Conservation (phyloP, 53 echinoderm and acorn worm genomes). For the Crossaster papposus region DNA sequence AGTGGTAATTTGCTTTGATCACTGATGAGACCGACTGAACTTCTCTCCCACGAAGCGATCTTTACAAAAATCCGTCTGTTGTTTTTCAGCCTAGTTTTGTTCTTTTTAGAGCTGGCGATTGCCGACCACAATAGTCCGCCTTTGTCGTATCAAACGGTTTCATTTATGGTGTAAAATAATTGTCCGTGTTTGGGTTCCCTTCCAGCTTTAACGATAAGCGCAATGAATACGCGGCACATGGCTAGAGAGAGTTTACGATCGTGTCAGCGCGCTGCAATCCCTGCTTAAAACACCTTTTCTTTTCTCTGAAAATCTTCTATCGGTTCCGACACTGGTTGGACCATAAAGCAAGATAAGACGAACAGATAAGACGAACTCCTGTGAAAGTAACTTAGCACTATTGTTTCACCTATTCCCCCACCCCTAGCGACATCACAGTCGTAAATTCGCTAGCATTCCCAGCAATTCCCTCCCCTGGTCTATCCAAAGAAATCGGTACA, state of each 20-base stretch:
- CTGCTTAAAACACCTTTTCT: conserved; percentile 28
- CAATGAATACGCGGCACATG: conserved; percentile 37
- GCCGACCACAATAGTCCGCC: not conserved
- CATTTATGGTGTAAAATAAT: conserved; percentile 19
- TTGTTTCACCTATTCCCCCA: not conserved
- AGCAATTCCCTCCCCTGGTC: not conserved
- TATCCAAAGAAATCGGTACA: conserved; percentile 27
- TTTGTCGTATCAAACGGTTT: conserved; percentile 22
- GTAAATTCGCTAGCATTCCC: conserved; percentile 44
- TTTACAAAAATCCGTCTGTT: not conserved
- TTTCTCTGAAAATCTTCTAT: not conserved
- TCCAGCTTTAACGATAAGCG: not conserved
- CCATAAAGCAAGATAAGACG: too few species aligned
- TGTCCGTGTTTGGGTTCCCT: not conserved
- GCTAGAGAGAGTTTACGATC: conserved; percentile 19
- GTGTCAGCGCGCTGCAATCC: not conserved
- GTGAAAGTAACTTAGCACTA: not conserved
- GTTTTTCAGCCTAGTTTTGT: not conserved
- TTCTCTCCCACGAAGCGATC: not conserved
- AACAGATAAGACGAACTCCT: too few species aligned
- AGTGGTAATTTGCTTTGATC: not conserved
- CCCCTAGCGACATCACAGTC: conserved; percentile 42
- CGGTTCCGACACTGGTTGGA: not conserved
- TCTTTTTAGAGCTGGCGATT: not conserved
- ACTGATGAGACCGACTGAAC: not conserved